Conservation (phyloP, 2,888 invertebrate species). For the Acrobeloides nanus region DNA sequence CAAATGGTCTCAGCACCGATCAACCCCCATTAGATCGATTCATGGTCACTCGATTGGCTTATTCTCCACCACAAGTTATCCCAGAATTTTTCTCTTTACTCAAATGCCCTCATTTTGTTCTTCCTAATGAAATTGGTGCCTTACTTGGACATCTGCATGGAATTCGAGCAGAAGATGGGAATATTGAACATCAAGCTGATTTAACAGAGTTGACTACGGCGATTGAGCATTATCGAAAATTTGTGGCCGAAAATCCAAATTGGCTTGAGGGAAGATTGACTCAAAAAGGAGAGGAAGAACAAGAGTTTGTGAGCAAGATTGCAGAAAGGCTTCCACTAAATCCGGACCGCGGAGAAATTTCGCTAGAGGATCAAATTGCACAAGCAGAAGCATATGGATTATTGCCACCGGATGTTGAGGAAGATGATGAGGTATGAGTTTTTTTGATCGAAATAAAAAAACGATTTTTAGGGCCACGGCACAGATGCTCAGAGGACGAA, state of each 20-base stretch:
- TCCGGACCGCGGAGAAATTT: too few species aligned
- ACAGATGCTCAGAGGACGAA: too few species aligned
- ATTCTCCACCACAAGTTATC: slow-evolving; percentile 16
- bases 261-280: slow-evolving; percentile 19
- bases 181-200: slow-evolving; percentile 15
- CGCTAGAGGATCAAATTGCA: slow-evolving; percentile 10
- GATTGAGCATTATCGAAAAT: slow-evolving; percentile 2
- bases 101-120: slow-evolving; percentile 9
- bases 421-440: slow-evolving; percentile 14
- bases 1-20: neutral
- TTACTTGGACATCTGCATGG: slow-evolving; percentile 18
- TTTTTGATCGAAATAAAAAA: too few species aligned
- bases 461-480: too few species aligned
- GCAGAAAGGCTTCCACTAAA: too few species aligned
- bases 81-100: slow-evolving; percentile 23
- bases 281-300: too few species aligned
- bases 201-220: slow-evolving; percentile 11
- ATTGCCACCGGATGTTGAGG: slow-evolving; percentile 11
- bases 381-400: slow-evolving; percentile 14
- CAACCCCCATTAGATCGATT: slow-evolving; percentile 14
- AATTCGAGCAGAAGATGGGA: slow-evolving; percentile 3
- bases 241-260: slow-evolving; percentile 11
- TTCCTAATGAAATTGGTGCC: slow-evolving; percentile 13
- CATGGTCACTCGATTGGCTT: slow-evolving; percentile 24
- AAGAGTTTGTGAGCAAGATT: too few species aligned